Evolutionary conservation across 92 coral and sea anemone species (phyloP).

Genomic region (Hydrozoanthus gracilis): DNA sequence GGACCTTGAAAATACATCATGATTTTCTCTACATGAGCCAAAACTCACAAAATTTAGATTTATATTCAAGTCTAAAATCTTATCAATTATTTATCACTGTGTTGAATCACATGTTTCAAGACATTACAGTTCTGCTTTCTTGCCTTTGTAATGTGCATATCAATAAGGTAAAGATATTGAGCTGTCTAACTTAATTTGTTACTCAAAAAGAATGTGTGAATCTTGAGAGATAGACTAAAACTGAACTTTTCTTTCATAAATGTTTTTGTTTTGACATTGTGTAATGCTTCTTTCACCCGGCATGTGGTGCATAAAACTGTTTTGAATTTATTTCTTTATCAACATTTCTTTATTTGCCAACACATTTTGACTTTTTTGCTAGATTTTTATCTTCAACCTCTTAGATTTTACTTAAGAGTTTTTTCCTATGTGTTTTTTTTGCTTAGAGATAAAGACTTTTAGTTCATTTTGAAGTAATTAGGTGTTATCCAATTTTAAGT

Average conservation of each 20-base stretch:
- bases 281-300: not conserved
- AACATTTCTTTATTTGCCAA: not conserved
- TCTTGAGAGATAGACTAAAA: not conserved
- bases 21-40: not conserved
- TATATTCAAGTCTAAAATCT: conserved; percentile 22
- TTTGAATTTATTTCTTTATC: not conserved
- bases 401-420: not conserved
- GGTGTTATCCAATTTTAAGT: not conserved
- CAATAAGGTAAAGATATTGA: not conserved
- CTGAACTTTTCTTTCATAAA: not conserved
- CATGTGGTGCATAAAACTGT: not conserved
- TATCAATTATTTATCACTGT: conserved; percentile 26
- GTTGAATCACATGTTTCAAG: not conserved
- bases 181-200: not conserved
- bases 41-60: conserved; percentile 10
- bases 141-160: not conserved
- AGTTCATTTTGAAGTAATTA: not conserved
- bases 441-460: not conserved
- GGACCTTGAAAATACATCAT: not conserved
- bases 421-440: not conserved
- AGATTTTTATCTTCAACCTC: not conserved
- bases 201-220: too few species aligned
- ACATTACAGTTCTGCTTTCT: not conserved
- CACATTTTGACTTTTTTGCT: not conserved
- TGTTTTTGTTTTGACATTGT: not conserved